Conservation (phyloP, 2,888 invertebrate genomes). For the Tillus elongatus region DNA sequence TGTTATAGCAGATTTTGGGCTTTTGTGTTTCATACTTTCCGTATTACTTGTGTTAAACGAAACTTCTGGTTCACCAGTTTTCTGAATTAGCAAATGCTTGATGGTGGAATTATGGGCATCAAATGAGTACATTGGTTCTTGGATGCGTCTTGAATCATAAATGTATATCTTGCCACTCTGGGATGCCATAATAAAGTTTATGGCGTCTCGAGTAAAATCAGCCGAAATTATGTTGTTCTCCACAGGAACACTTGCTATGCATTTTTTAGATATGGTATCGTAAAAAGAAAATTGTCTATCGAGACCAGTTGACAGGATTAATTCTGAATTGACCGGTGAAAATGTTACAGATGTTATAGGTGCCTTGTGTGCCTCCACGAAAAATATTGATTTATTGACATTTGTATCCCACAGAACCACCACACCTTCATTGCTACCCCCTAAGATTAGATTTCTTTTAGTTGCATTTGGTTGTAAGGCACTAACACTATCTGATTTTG, state of each 20-base stretch:
- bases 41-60: too few species aligned
- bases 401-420: slow-evolving; percentile 40
- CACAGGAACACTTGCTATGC: slow-evolving; percentile 30
- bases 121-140: slow-evolving; percentile 42
- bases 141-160: slow-evolving; percentile 49
- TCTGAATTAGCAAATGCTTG: slow-evolving; percentile 44
- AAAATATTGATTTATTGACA: slow-evolving; percentile 29
- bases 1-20: too few species aligned
- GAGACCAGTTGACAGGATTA: slow-evolving; percentile 48
- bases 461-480: slow-evolving; percentile 31
- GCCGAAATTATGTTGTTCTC: slow-evolving; percentile 33
- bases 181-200: slow-evolving; percentile 48
- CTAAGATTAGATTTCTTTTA: slow-evolving; percentile 33
- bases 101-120: slow-evolving; percentile 47
- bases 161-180: slow-evolving; percentile 47
- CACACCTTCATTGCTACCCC: slow-evolving; percentile 37
- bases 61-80: slow-evolving; percentile 4
- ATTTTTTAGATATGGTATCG: slow-evolving; percentile 44
- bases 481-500: slow-evolving; percentile 33
- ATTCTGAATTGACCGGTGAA: slow-evolving; percentile 48
- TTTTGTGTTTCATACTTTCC: slow-evolving; percentile 15
- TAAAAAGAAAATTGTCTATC: slow-evolving; percentile 51
- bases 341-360: slow-evolving; percentile 50
- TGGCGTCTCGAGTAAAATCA: slow-evolving; percentile 37
- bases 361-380: slow-evolving; percentile 44